These are phyloP conservation scores for Bubo blakistoni DNA, from an alignment of 2,113 vertebrate genomes.

Conservation along the genomic window DNA sequence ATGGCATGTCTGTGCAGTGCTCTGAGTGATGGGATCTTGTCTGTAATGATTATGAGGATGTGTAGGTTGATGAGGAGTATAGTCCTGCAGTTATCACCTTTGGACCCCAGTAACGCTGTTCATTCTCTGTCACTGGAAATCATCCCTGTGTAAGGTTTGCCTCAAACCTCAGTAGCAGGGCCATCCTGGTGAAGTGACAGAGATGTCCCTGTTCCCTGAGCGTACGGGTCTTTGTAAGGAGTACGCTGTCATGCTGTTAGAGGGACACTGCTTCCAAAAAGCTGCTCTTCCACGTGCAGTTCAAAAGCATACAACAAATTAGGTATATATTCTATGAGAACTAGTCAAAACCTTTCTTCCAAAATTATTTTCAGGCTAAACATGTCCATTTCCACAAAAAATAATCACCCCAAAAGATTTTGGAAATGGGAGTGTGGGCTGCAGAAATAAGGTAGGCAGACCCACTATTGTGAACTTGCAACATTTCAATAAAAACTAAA, in stretches of 20 bases:
- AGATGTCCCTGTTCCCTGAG: not conserved
- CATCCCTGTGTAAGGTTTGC: not conserved
- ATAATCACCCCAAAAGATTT: not conserved
- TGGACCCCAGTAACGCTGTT: not conserved
- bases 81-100: not conserved
- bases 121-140: rapidly evolving
- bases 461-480: not conserved
- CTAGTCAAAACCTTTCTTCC: not conserved
- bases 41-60: not conserved
- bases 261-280: not conserved
- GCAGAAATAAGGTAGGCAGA: not conserved
- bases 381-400: not conserved
- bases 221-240: not conserved
- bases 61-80: rapidly evolving
- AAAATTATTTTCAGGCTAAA: not conserved
- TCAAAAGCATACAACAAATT: not conserved
- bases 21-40: not conserved
- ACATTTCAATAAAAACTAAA: not conserved
- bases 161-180: not conserved
- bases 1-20: not conserved
- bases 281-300: not conserved
- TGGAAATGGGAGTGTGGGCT: not conserved
- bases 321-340: not conserved
- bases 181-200: not conserved
- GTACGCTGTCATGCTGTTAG: not conserved